Conservation (phyloP, 2,888 invertebrate species). For the Philereme vetulata region DNA sequence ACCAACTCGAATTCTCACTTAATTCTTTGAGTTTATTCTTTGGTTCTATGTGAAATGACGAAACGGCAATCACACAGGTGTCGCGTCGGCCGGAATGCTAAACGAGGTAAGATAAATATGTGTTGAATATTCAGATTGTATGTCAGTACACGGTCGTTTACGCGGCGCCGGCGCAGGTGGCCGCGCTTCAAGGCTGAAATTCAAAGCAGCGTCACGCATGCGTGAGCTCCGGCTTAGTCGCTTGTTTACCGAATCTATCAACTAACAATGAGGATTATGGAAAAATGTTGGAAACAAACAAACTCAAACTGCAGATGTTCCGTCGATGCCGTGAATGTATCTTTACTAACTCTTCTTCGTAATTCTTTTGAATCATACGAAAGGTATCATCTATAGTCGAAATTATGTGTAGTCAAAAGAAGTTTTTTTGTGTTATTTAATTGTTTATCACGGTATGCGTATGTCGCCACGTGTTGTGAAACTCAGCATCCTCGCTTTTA, state of each 20-base stretch:
- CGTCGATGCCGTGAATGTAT: no score
- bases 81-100: conserved; percentile 76
- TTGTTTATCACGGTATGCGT: conserved; percentile 51
- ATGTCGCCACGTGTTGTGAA: conserved; percentile 73
- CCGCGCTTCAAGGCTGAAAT: conserved; percentile 84
- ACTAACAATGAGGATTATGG: conserved; percentile 15
- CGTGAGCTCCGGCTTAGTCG: conserved; percentile 72
- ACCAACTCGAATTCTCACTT: conserved; percentile 38
- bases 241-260: conserved; percentile 33
- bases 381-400: background rate
- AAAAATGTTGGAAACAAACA: background rate
- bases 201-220: conserved; percentile 83
- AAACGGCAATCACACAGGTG: conserved; percentile 75
- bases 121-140: conserved; percentile 83
- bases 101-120: conserved; percentile 75
- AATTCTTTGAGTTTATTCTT: conserved; percentile 27
- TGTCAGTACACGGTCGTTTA: conserved; percentile 83
- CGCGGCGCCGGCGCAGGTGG: conserved; percentile 86
- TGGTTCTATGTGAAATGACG: conserved; percentile 44
- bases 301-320: background rate
- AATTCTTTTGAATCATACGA: background rate
- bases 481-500: conserved; percentile 81
- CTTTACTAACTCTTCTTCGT: no score
- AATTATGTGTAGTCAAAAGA: background rate
- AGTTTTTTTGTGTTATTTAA: conserved; percentile 13